These are phyloP conservation scores for Plodia interpunctella DNA, from an alignment of 1,140 invertebrate genomes.

Conservation along the genomic window DNA sequence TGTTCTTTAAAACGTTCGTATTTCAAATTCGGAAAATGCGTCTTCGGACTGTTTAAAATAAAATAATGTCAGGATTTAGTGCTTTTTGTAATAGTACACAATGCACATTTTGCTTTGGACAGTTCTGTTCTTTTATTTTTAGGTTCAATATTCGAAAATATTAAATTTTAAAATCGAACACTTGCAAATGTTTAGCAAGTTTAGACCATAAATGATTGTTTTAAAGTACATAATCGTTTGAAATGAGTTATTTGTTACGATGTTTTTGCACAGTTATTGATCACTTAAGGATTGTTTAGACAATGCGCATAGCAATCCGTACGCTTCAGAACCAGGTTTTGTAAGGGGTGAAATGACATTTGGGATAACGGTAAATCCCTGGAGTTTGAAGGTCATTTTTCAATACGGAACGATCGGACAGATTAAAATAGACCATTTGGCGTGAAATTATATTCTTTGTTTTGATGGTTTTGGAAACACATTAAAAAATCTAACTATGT, in stretches of 20 bases:
- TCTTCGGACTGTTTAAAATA: constrained; percentile 54
- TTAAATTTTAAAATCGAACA: constrained; percentile 49
- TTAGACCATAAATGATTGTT: neutral
- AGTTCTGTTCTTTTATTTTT: constrained; percentile 35
- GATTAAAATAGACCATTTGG: constrained; percentile 11
- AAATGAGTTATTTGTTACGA: neutral
- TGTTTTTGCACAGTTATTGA: constrained; percentile 25
- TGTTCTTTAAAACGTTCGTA: constrained; percentile 9
- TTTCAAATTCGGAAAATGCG: constrained; percentile 33
- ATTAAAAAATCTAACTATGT: too few species aligned
- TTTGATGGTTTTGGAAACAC: neutral
- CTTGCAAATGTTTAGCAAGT: neutral
- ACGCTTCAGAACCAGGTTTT: constrained; percentile 66
- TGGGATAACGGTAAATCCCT: constrained; percentile 59
- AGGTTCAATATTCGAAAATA: constrained; percentile 32
- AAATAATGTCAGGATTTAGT: neutral
- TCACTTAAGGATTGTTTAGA: constrained; percentile 72
- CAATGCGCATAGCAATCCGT: constrained; percentile 68
- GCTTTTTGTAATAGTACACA: constrained; percentile 8
- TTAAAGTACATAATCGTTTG: constrained; percentile 6
- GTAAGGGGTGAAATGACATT: constrained; percentile 73
- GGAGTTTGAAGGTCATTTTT: constrained; percentile 65
- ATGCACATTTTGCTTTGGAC: constrained; percentile 13
- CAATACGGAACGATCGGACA: constrained; percentile 42
- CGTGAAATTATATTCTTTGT: neutral